Percentiles rank a stretch among this genome's conserved stretches.
These are phyloP conservation scores for Umimayanthus chanpuru DNA, from an alignment of 92 coral and sea anemone genomes.

Conservation along the genomic window DNA sequence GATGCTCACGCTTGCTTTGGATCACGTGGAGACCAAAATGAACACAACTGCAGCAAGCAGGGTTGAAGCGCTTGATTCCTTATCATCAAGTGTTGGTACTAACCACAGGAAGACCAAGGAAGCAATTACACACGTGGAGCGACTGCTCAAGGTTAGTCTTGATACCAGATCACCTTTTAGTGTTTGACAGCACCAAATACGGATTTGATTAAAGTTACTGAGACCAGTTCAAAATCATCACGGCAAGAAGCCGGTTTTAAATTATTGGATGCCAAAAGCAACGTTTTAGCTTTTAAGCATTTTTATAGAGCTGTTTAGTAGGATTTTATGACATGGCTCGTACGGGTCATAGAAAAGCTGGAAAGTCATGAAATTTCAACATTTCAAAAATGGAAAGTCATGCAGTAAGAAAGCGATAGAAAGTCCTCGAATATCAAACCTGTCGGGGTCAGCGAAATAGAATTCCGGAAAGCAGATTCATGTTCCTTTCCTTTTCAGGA, in stretches of 20 bases:
- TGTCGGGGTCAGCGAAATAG: too few relatives aligned
- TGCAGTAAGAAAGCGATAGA: too few relatives aligned
- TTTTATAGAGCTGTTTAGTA: too few relatives aligned
- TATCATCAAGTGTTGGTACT: not conserved
- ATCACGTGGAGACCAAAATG: conserved; percentile 34
- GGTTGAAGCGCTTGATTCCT: not conserved
- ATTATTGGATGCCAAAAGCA: too few relatives aligned
- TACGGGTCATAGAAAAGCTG: too few relatives aligned
- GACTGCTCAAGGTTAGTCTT: conserved; percentile 17
- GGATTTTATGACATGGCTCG: too few relatives aligned
- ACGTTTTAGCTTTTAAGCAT: too few relatives aligned
- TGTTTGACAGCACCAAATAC: not conserved
- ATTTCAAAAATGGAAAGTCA: too few relatives aligned
- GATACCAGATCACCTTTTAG: not conserved
- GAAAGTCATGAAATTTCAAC: too few relatives aligned
- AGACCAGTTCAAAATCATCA: not conserved
- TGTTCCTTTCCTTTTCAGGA: too few relatives aligned
- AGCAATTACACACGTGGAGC: conserved; percentile 1
- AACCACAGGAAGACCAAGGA: conserved; percentile 25
- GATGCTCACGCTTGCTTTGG: conserved; percentile 31
- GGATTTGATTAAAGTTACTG: not conserved
- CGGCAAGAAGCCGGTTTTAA: not conserved
- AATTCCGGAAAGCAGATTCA: too few relatives aligned
- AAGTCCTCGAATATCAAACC: too few relatives aligned
- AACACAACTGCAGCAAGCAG: conserved; percentile 10